Evolutionary conservation across 2,113 vertebrate genomes (phyloP).

Genomic region (Vicugna pacos): DNA sequence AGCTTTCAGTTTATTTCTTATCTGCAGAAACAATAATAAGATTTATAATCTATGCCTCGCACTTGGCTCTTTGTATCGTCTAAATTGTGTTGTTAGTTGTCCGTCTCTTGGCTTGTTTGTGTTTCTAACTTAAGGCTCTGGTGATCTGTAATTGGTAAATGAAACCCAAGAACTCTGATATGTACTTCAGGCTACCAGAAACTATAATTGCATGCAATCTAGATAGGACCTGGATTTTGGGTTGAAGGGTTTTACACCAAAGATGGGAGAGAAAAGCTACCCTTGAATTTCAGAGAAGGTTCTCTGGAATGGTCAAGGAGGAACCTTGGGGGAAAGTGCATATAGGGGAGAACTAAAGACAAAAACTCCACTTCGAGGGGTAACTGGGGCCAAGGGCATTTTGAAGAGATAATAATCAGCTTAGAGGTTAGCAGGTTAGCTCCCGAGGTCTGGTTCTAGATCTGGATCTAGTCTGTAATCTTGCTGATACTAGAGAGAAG

Average conservation of each 20-base stretch:
- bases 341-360: neutral
- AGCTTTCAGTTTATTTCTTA: slow-evolving; percentile 35
- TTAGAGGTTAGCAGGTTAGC: neutral
- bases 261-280: neutral
- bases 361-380: neutral
- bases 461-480: neutral
- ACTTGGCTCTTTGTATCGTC: neutral
- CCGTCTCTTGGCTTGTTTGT: neutral
- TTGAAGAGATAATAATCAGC: neutral
- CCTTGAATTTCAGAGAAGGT: neutral
- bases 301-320: slow-evolving; percentile 19
- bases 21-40: neutral
- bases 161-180: neutral
- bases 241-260: neutral
- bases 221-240: neutral
- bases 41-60: slow-evolving; percentile 16
- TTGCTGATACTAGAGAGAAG: neutral
- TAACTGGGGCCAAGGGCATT: neutral
- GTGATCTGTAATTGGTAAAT: neutral
- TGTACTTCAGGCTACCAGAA: neutral
- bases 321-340: neutral
- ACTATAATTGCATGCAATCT: neutral
- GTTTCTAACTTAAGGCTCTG: slow-evolving; percentile 12
- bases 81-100: slow-evolving; percentile 22
- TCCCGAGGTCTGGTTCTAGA: neutral